Evolutionary conservation across 2,797 vertebrate species (phyloP).

Genomic region (Microctenopoma stevenorrisi): DNA sequence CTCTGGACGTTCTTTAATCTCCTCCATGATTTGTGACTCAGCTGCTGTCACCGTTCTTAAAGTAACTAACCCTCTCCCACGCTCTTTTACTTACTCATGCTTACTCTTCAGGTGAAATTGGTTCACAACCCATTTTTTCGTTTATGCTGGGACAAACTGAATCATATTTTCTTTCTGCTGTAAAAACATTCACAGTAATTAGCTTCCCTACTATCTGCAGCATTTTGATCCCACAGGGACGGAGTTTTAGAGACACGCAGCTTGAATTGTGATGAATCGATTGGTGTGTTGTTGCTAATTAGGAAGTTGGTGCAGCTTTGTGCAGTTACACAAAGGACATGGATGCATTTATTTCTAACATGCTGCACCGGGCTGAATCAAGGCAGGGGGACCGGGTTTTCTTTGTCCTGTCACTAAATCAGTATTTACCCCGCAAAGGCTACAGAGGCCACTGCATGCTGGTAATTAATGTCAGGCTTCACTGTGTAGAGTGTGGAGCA

Average conservation of each 20-base stretch:
- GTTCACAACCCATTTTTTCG: too few relatives aligned
- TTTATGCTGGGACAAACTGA: not conserved
- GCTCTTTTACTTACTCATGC: too few relatives aligned
- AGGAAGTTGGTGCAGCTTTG: not conserved
- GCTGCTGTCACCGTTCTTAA: too few relatives aligned
- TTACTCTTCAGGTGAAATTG: too few relatives aligned
- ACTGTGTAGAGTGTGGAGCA: not conserved
- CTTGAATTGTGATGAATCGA: not conserved
- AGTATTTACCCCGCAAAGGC: too few relatives aligned
- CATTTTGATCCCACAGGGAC: not conserved
- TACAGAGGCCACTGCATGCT: not conserved
- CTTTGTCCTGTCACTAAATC: not conserved
- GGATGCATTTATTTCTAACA: not conserved
- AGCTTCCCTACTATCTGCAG: constrained; percentile 5
- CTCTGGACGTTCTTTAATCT: too few relatives aligned
- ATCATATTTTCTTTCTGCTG: not conserved
- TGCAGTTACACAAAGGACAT: not conserved
- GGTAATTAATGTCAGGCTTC: constrained; percentile 1
- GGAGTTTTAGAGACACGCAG: not conserved
- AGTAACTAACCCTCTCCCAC: too few relatives aligned
- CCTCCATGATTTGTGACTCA: too few relatives aligned
- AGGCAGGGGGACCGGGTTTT: too few relatives aligned
- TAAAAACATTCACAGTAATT: not conserved
- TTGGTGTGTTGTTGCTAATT: not conserved
- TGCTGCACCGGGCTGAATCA: not conserved